Percentiles rank a stretch among this genome's conserved stretches.
These are phyloP conservation scores for Bombus impatiens DNA, from an alignment of 1,140 invertebrate genomes.

Conservation along the genomic window DNA sequence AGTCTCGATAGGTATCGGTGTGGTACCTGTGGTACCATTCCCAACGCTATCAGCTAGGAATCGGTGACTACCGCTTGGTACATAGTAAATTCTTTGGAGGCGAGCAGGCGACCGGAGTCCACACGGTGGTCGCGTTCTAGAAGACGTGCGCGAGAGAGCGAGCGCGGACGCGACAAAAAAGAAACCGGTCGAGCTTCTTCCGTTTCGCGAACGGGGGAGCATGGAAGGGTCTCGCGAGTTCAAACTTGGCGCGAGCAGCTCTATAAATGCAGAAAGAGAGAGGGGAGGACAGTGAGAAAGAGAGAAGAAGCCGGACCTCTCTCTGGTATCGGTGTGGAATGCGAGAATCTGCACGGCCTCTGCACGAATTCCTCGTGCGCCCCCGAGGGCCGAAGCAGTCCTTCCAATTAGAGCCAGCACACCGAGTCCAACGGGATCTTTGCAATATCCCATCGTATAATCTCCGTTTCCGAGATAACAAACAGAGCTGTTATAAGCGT, in stretches of 20 bases:
- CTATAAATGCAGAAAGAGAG: constrained; percentile 42
- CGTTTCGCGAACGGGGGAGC: constrained; percentile 37
- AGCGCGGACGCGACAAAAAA: constrained; percentile 28
- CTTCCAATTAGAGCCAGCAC: constrained; percentile 44
- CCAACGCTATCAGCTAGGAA: not conserved
- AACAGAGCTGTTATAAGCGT: constrained; percentile 16
- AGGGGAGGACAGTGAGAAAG: not conserved
- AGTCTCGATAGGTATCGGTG: no score
- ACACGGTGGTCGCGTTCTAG: constrained; percentile 38
- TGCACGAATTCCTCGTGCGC: constrained; percentile 38
- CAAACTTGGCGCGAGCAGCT: constrained; percentile 53
- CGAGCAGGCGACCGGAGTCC: not conserved
- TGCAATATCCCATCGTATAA: not conserved
- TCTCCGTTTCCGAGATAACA: constrained; percentile 16
- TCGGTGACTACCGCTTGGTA: not conserved
- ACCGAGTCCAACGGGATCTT: constrained; percentile 13
- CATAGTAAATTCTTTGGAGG: not conserved
- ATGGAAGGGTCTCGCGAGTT: constrained; percentile 26
- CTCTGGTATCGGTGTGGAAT: constrained; percentile 36
- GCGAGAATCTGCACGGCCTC: constrained; percentile 37
- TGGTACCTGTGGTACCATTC: not conserved
- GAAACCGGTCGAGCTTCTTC: constrained; percentile 55
- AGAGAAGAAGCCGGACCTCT: constrained; percentile 26
- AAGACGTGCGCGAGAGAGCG: not conserved
- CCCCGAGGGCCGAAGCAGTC: not conserved